Conservation (phyloP, 2,888 invertebrate genomes). For the Drosophila eohydei region DNA sequence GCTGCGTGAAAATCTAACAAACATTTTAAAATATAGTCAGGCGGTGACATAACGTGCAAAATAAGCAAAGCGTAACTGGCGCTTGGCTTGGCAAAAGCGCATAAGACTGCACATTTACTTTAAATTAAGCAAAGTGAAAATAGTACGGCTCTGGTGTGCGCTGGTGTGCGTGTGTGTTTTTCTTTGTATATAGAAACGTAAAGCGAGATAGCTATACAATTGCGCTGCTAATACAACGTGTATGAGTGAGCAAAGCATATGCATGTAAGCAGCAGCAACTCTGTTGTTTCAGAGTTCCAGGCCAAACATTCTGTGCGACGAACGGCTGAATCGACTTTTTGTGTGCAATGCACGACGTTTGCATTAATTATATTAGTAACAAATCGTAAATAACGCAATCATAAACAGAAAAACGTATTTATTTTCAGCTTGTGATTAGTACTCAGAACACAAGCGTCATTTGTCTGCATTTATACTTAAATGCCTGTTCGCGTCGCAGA, state of each 20-base stretch:
- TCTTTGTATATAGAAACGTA: slow-evolving; percentile 79
- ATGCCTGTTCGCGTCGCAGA: slow-evolving; percentile 28
- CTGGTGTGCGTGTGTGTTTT: slow-evolving; percentile 72
- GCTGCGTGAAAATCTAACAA: slow-evolving; percentile 64
- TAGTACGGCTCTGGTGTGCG: slow-evolving; percentile 67
- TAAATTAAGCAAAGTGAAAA: slow-evolving; percentile 68
- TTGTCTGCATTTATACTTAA: slow-evolving; percentile 33
- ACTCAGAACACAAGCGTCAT: slow-evolving; percentile 17
- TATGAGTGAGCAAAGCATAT: slow-evolving; percentile 57
- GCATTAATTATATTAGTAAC: slow-evolving; percentile 72
- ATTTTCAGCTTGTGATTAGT: slow-evolving; percentile 12
- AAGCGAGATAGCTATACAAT: slow-evolving; percentile 52
- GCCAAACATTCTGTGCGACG: slow-evolving; percentile 70
- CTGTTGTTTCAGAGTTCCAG: slow-evolving; percentile 77
- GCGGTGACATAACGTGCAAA: slow-evolving; percentile 54
- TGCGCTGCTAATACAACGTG: slow-evolving; percentile 34
- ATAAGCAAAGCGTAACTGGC: slow-evolving; percentile 41
- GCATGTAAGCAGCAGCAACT: slow-evolving; percentile 46
- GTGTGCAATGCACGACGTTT: slow-evolving; percentile 70
- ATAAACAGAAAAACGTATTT: slow-evolving; percentile 18
- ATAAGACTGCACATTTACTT: slow-evolving; percentile 3
- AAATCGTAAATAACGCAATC: slow-evolving; percentile 54
- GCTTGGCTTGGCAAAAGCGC: slow-evolving; percentile 16
- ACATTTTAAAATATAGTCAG: slow-evolving; percentile 38
- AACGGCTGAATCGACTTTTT: slow-evolving; percentile 79